A percentile compares a stretch with the other conserved stretches of the same genome.
These are phyloP conservation scores for Octomys mimax DNA, from an alignment of 2,797 vertebrate genomes.

Conservation along the genomic window DNA sequence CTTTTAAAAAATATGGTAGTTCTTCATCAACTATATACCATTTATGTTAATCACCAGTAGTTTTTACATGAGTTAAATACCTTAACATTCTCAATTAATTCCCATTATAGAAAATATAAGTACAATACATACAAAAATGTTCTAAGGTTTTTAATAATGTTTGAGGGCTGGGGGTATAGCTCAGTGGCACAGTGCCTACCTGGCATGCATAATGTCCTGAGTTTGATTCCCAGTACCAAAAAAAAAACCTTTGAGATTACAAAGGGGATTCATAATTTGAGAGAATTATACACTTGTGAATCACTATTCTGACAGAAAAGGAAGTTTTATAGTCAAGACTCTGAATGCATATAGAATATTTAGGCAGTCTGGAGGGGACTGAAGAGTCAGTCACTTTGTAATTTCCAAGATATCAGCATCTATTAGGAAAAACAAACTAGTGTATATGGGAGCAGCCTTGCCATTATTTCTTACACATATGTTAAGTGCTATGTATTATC, in stretches of 20 bases:
- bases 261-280: neutral
- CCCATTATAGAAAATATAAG: neutral
- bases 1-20: neutral
- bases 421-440: neutral
- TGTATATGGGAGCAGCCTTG: neutral
- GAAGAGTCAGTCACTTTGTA: neutral
- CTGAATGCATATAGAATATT: neutral
- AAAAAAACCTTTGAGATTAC: neutral
- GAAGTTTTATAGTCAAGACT: neutral
- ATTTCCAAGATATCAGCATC: neutral
- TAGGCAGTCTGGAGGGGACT: neutral
- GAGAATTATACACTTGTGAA: neutral
- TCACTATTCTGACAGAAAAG: neutral
- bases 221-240: no score
- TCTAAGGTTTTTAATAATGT: conserved; percentile 6
- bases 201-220: no score
- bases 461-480: conserved; percentile 56
- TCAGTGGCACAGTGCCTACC: no score
- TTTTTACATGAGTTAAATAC: conserved; percentile 34
- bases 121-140: neutral
- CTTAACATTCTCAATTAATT: neutral
- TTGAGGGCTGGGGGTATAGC: neutral
- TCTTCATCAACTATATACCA: neutral
- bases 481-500: conserved; percentile 56
- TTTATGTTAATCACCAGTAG: neutral